Evolutionary conservation across 2,113 vertebrate species (phyloP), one percentile per base, ranked within the genome.

Genomic region (Muntiacus reevesi): DNA sequence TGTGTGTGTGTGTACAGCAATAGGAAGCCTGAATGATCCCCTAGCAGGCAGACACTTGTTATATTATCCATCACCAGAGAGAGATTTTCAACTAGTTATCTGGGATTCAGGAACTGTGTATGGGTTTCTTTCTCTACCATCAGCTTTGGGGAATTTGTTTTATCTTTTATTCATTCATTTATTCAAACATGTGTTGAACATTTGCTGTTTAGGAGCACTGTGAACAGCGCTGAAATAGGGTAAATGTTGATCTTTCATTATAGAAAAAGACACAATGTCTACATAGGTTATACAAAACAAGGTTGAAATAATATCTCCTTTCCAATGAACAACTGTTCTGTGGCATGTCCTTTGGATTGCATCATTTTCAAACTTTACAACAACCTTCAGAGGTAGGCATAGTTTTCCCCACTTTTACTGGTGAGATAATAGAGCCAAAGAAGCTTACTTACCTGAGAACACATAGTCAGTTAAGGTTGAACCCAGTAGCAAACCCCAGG

Each of bases 31-130:
- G 36, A 74, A 91, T 55, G 82, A 45, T 57, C 17, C 25, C 89
- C 10, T 54, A 40, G 47, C 33, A 79, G 23, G 28, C 13, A 82
- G 59, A 12, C 10, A 55, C 43, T 85, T 50, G 33, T 30, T 62
- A 54, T n/a, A 74, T 86, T 67, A 81, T 36, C 94, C 36, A 81
- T 25, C 43, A 84, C 93, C 16, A 94, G 55, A 45, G 40, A 82
- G 74, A 78, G 54, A 83, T 59, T 97, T 97, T 71, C 78, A 94
- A 89, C 76, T 57, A 64, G 47, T 83, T 85, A 57, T 19, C 74
- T 64, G 71, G 50, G 89, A 87, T 96, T 79, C 27, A 36, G 50
- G 52, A 17, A 91, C n/a, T 92, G 91, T 78, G 74, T 83, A 33
- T 50, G 23, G 45, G 15, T 83, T 87, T 79, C 25, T 92, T 45